These are phyloP conservation scores for Pteruthius melanotis DNA, from an alignment of 2,113 vertebrate species.

Conservation along the genomic window DNA sequence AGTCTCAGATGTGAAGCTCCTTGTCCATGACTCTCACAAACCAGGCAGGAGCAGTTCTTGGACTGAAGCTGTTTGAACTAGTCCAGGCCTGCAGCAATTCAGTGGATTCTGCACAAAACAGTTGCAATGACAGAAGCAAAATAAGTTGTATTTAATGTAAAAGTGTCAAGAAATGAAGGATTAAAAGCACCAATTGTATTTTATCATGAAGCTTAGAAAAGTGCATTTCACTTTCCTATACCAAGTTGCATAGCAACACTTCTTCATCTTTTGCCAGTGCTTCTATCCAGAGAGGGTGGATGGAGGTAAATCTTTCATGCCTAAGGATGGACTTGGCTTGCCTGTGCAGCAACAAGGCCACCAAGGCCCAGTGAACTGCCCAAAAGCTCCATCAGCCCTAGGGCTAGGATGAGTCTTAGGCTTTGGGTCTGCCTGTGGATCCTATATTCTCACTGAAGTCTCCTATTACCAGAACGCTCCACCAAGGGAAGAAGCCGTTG, in stretches of 20 bases:
- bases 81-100: not conserved
- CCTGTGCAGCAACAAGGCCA: not conserved
- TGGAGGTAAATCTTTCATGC: not conserved
- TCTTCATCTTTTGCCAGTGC: not conserved
- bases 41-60: not conserved
- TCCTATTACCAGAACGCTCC: not conserved
- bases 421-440: not conserved
- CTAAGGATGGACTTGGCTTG: not conserved
- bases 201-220: not conserved
- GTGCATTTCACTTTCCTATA: not conserved
- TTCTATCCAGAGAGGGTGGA: not conserved
- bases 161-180: not conserved
- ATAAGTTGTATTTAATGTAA: not conserved
- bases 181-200: not conserved
- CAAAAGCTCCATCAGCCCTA: not conserved
- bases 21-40: not conserved
- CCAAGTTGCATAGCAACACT: slow-evolving; percentile 11
- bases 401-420: not conserved
- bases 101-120: not conserved
- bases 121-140: not conserved
- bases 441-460: not conserved
- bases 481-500: not conserved
- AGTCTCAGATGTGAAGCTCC: not conserved
- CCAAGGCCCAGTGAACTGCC: not conserved
- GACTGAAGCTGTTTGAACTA: not conserved